Conservation (phyloP, 2,888 invertebrate species). For the Troglohyphantes excavatus region DNA sequence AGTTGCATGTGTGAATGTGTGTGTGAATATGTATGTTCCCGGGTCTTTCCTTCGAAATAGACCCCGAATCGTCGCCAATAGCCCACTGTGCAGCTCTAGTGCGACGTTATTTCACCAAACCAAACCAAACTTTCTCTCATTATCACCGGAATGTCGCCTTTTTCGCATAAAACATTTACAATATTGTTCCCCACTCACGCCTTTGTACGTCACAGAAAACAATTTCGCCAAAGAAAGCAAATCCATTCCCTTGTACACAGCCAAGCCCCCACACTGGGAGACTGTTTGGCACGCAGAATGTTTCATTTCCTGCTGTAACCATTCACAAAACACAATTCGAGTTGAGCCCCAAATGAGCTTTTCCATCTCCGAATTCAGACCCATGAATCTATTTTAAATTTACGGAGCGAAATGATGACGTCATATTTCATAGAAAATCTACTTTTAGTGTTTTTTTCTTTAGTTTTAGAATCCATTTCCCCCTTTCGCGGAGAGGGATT, state of each 20-base stretch:
- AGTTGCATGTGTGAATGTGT: no score
- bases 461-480: conserved; percentile 19
- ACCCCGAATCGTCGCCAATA: no score
- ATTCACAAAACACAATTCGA: conserved; percentile 32
- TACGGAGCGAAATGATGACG: conserved; percentile 38
- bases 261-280: not conserved
- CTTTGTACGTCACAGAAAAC: not conserved
- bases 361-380: conserved; percentile 1
- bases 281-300: conserved; percentile 10
- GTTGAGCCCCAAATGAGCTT: conserved; percentile 36
- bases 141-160: no score
- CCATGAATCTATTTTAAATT: conserved; percentile 40
- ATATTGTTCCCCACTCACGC: not conserved
- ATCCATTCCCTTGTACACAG: not conserved
- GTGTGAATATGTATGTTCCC: no score
- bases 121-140: no score
- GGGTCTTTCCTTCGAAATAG: no score
- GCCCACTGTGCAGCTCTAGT: no score
- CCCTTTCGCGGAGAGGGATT: not conserved
- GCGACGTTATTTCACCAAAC: no score
- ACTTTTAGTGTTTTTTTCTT: not conserved
- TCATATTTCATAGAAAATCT: conserved; percentile 45
- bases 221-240: conserved; percentile 14
- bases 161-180: no score
- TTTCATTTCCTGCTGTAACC: conserved; percentile 28